Evolutionary conservation across 2,888 invertebrate genomes (phyloP), one percentile per base, ranked within the genome.

Genomic region (Eristalis arbustorum): DNA sequence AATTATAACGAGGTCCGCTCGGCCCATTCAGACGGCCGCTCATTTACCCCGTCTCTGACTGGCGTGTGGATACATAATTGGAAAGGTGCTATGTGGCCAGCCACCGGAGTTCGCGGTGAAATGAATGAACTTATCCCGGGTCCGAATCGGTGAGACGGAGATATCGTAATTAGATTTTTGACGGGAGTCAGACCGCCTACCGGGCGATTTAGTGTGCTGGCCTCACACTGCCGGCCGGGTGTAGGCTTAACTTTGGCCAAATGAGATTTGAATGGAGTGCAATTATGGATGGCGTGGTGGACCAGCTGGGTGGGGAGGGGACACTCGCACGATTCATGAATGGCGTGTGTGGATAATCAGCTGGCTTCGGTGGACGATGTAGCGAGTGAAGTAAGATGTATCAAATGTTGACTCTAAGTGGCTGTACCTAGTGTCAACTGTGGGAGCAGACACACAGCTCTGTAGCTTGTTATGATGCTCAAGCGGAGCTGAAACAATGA

Each of bases 131-230:
- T 57, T 57, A 71, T 78, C 28, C 57, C 64, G 18, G 64, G 40
- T 22, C n/a, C 18, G 22, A 42, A 37, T 59, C 23, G 23, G 57
- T 59, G 23, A 31, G 62, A n/a, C 22, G 57, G 49, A 57, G 66
- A 78, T 64, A 72, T 72, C 59, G 42, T 78, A 78, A 78, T 78
- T 72, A 66, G 66, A 71, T 78, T 78, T 78, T 78, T 71, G 78
- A 61, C 72, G 59, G 61, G 57, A n/a, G n/a, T 49, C n/a, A 78
- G 57, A 64, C 71, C 64, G 31, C 59, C 66, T 25, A 40, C 62
- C 69, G 63, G 37, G 71, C 28, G 18, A 8, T 1, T 28, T 40
- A 18, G 14, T 14, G 8, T 1, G 49, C 8, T 8, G 13, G n/a
- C n/a, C n/a, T n/a, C n/a, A 13, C 22, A 40, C 11, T 11, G 23